Percentiles rank a stretch among this genome's conserved stretches.
phyloP scores from a whole-genome alignment of 64 coral and sea anemone genomes.

The Stichodactyla helianthus region DNA sequence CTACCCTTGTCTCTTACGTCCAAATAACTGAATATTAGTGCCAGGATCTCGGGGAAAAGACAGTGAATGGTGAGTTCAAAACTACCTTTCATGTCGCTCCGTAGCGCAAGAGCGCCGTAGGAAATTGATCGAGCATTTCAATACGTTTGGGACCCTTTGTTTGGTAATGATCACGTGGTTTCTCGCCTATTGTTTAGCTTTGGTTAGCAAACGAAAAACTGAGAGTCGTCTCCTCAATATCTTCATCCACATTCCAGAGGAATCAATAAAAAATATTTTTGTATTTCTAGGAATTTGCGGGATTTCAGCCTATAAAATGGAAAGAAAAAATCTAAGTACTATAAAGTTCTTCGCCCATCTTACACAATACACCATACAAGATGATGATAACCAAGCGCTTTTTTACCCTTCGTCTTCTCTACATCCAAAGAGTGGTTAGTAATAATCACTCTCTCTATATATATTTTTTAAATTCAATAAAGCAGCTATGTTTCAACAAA shows the following conservation, averaged over 20 bases:
- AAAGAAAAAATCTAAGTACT: no score
- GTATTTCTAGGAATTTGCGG: background rate
- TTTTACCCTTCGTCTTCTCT: no score
- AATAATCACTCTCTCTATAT: no score
- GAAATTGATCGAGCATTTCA: slow-evolving; percentile 99
- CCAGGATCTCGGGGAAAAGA: slow-evolving; percentile 97
- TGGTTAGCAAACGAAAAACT: background rate
- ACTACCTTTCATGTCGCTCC: slow-evolving; percentile 77
- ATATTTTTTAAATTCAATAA: no score
- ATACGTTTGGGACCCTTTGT: slow-evolving; percentile 92
- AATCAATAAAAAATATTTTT: background rate
- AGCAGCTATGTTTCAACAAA: no score
- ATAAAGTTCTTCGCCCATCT: no score
- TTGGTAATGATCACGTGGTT: slow-evolving; percentile 58
- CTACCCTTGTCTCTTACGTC: slow-evolving; percentile 93
- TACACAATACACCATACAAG: no score
- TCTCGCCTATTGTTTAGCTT: slow-evolving; percentile 1
- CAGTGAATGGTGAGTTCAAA: slow-evolving; percentile 75
- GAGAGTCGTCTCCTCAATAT: background rate
- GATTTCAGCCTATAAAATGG: no score
- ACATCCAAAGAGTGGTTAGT: no score
- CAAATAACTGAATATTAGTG: slow-evolving; percentile 98
- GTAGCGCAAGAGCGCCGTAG: slow-evolving; percentile 63
- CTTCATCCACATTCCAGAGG: background rate
- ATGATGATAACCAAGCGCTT: no score